phyloP scores from a whole-genome alignment of 2,797 vertebrate species.

The Petrocephalus sullivani region DNA sequence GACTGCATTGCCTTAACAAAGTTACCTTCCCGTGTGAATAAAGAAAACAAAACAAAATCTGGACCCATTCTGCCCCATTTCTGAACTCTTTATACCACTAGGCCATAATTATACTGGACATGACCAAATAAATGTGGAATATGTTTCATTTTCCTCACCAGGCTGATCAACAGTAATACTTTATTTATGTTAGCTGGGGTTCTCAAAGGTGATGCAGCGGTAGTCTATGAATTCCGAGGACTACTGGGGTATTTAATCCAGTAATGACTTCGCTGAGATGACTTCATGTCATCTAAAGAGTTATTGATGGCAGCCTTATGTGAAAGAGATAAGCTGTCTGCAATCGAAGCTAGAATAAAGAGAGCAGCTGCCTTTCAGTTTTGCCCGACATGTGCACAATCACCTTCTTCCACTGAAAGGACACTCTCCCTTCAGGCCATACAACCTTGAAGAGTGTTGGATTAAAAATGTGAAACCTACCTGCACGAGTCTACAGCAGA shows the following conservation, averaged over 20 bases:
- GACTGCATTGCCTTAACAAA: not conserved
- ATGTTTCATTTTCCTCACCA: not conserved
- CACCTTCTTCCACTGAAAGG: not conserved
- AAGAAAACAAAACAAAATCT: not conserved
- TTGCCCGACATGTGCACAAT: not conserved
- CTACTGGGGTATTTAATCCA: not conserved
- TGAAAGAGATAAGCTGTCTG: not conserved
- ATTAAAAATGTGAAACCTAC: not conserved
- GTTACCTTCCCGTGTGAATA: not conserved
- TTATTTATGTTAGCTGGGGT: not conserved
- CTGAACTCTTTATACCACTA: not conserved
- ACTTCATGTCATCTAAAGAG: not conserved
- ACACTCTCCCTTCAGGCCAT: not conserved
- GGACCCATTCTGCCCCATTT: not conserved
- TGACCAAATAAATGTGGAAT: not conserved
- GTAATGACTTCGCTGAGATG: not conserved
- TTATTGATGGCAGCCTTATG: not conserved
- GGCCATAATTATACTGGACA: not conserved
- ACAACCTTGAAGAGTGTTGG: not conserved
- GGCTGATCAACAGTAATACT: not conserved
- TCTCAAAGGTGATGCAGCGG: not conserved
- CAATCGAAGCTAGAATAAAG: not conserved
- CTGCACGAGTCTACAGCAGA: not conserved
- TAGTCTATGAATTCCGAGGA: not conserved
- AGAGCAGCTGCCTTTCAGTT: not conserved